Base-by-base conservation (phyloP, 1,140 invertebrate genomes). In the Drosophila varians region DNA sequence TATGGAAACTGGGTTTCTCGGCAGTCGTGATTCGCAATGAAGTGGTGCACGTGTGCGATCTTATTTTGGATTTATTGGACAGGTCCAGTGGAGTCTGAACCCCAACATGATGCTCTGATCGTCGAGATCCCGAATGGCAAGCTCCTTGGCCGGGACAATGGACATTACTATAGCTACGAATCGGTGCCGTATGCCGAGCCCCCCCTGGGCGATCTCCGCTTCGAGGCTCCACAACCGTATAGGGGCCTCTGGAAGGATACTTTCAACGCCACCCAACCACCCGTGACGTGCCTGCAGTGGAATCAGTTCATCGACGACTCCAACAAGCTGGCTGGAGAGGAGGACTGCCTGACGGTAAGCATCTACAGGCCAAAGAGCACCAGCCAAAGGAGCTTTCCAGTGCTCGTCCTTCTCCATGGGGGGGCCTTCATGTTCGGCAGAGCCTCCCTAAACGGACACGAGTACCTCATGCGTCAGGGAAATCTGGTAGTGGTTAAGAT, bases 401-500 rank as follows among this genome's bases (percentile, higher is more conserved):
- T 93, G 2, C 87, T 93, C 71, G 90, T 93, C 1, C 91, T 84
- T n/a, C 91, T 93, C 4, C 92, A 92, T 68, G 92, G 93, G 0
- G 93, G 92, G 6, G 90, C 74, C 16, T 93, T 92, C 54, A 92
- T 92, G 18, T 87, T 91, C 8, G 93, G 93, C 0, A 90, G 90
- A 2, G 91, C 90, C 1, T 23, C 92, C 1, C 8, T 21, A 4
- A 93, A 94, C 70, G 92, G 92, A 0, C 92, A 94, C 0, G 77
- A 92, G 4, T 92, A 92, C 75, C 49, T 95, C 0, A 93, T 96
- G 92, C 93, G 93, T 11, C 54, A 92, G 28, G 75, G 86, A 28
- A 92, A 94, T 57, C 74, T 95, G 8, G 92, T 95, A 8, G 89
- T 93, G 14, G 94, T 95, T 0, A 93, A 92, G 6, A 86, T 95